Evolutionary conservation across 2,888 invertebrate genomes (phyloP).

Genomic region (Dorcus parallelipipedus): DNA sequence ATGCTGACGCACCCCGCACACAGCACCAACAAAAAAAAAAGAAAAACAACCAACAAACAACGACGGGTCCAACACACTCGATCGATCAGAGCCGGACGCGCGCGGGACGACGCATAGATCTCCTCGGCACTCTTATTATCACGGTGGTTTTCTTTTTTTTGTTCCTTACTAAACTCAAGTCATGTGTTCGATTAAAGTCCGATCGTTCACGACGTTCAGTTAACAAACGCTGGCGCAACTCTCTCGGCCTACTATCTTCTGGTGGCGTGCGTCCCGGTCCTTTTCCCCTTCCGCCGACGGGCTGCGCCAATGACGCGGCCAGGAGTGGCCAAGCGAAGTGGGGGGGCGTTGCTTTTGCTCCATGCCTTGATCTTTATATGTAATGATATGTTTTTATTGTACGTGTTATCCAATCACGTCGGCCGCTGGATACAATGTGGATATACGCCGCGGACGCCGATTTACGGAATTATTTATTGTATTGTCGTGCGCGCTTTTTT

Average conservation of each 20-base stretch:
- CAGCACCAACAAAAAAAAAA: slow-evolving; percentile 29
- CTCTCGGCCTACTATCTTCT: slow-evolving; percentile 15
- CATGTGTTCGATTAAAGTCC: slow-evolving; percentile 6
- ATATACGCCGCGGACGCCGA: slow-evolving; percentile 22
- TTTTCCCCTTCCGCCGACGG: slow-evolving; percentile 4
- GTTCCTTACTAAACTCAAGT: background rate
- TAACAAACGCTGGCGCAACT: slow-evolving; percentile 10
- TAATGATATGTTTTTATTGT: slow-evolving; percentile 48
- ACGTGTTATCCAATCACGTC: slow-evolving; percentile 43
- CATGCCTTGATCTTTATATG: slow-evolving; percentile 26
- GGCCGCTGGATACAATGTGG: slow-evolving; percentile 33
- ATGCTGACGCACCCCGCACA: slow-evolving; percentile 46
- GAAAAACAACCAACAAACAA: slow-evolving; percentile 20
- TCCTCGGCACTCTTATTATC: background rate
- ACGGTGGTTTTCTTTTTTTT: slow-evolving; percentile 1
- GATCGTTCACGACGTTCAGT: slow-evolving; percentile 4
- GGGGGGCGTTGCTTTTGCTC: slow-evolving; percentile 38
- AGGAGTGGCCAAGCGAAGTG: slow-evolving; percentile 43
- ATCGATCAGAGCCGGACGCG: background rate
- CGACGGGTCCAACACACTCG: slow-evolving; percentile 13
- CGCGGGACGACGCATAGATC: background rate
- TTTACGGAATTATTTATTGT: slow-evolving; percentile 13
- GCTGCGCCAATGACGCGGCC: slow-evolving; percentile 34
- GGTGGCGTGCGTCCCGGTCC: slow-evolving; percentile 1
- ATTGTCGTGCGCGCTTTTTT: background rate